These are phyloP conservation scores for Poeciliopsis turneri DNA, from an alignment of 2,797 vertebrate species.

Conservation along the genomic window DNA sequence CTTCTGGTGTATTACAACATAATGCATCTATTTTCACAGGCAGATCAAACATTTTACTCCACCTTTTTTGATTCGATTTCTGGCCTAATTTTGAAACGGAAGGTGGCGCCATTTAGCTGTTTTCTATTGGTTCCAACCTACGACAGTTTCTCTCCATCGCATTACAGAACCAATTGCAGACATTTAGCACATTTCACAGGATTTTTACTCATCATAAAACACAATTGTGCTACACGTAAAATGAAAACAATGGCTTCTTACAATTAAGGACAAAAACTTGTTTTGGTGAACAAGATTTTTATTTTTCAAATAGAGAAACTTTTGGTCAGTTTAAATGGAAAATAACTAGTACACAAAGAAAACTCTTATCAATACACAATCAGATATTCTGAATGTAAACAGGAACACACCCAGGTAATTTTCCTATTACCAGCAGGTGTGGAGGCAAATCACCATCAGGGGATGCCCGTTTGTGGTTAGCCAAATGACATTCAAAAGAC, in stretches of 20 bases:
- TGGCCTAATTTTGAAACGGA: background rate
- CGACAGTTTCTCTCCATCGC: background rate
- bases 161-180: background rate
- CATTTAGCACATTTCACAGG: background rate
- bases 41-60: slow-evolving; percentile 5
- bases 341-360: background rate
- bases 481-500: background rate
- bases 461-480: background rate
- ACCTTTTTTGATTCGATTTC: background rate
- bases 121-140: background rate
- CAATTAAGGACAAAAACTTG: background rate
- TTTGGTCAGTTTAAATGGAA: background rate
- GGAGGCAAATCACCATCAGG: background rate
- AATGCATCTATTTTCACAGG: slow-evolving; percentile 19
- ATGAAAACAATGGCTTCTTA: background rate
- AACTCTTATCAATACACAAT: background rate
- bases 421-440: slow-evolving; percentile 14
- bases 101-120: slow-evolving; percentile 40
- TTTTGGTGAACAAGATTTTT: background rate
- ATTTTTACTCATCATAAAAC: background rate
- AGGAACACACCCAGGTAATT: slow-evolving; percentile 13
- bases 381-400: slow-evolving; percentile 3
- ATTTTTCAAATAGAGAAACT: background rate
- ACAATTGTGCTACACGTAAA: background rate
- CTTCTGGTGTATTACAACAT: background rate